phyloP scores from a whole-genome alignment of 2,113 vertebrate genomes.

The Heptranchias perlo region DNA sequence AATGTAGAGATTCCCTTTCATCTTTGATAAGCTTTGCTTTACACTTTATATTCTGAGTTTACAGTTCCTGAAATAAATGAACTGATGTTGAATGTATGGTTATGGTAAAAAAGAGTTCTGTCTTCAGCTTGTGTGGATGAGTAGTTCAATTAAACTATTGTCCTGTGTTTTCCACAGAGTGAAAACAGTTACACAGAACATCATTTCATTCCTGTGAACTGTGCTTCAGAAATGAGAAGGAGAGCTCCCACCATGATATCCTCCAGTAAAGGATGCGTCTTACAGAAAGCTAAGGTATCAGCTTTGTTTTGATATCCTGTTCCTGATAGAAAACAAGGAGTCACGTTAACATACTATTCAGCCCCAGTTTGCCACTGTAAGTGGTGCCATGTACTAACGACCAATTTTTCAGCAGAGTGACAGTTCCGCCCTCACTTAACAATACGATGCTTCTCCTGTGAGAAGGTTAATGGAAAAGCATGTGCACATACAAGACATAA shows the following conservation, averaged over 20 bases:
- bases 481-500: neutral
- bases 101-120: neutral
- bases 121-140: neutral
- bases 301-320: neutral
- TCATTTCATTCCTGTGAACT: slow-evolving; percentile 72
- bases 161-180: slow-evolving; percentile 43
- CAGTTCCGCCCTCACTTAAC: neutral
- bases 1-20: neutral
- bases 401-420: neutral
- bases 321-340: neutral
- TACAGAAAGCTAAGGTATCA: slow-evolving; percentile 88
- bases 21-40: neutral
- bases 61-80: neutral
- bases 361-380: neutral
- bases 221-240: slow-evolving; percentile 76
- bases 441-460: neutral
- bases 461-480: neutral
- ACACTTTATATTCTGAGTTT: neutral
- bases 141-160: neutral
- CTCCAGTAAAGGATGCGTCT: slow-evolving; percentile 76
- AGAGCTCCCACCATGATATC: slow-evolving; percentile 76
- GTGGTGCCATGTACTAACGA: neutral
- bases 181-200: slow-evolving; percentile 65
- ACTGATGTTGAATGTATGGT: neutral
- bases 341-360: too few species aligned